These are phyloP conservation scores for Burhinus bistriatus DNA, from an alignment of 2,113 vertebrate species.

Conservation along the genomic window DNA sequence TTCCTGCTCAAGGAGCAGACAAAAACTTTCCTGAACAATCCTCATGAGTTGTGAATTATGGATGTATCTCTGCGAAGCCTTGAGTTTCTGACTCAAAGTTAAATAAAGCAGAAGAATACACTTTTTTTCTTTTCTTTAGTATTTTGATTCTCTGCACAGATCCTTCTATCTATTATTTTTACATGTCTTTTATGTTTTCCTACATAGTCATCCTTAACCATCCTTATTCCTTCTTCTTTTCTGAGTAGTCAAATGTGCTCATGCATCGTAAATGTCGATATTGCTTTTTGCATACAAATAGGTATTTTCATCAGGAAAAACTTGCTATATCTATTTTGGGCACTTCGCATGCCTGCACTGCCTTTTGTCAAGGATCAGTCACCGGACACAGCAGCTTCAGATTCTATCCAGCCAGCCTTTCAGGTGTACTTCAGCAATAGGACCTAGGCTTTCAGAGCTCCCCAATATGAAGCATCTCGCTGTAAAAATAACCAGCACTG, in stretches of 20 bases:
- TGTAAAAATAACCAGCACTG: not conserved
- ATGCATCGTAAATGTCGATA: not conserved
- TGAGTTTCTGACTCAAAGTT: slow-evolving; percentile 3
- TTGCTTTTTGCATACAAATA: not conserved
- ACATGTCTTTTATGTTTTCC: not conserved
- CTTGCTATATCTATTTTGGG: not conserved
- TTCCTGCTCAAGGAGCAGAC: not conserved
- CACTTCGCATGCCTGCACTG: not conserved
- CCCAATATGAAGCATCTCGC: not conserved
- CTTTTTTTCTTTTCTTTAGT: not conserved
- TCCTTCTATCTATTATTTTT: not conserved
- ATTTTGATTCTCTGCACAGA: not conserved
- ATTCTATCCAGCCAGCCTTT: not conserved
- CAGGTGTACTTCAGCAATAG: not conserved
- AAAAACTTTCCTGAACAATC: not conserved
- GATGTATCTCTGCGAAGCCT: not conserved
- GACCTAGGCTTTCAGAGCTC: not conserved
- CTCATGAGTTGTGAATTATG: slow-evolving; percentile 47
- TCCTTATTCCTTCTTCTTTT: not conserved
- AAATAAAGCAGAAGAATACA: slow-evolving; percentile 29
- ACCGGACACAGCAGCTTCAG: not conserved
- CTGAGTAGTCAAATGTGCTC: not conserved
- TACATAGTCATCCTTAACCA: not conserved
- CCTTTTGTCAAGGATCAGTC: not conserved
- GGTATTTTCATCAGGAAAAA: not conserved